These are phyloP conservation scores for Ostrea edulis DNA, from an alignment of 1,140 invertebrate species.

Conservation along the genomic window DNA sequence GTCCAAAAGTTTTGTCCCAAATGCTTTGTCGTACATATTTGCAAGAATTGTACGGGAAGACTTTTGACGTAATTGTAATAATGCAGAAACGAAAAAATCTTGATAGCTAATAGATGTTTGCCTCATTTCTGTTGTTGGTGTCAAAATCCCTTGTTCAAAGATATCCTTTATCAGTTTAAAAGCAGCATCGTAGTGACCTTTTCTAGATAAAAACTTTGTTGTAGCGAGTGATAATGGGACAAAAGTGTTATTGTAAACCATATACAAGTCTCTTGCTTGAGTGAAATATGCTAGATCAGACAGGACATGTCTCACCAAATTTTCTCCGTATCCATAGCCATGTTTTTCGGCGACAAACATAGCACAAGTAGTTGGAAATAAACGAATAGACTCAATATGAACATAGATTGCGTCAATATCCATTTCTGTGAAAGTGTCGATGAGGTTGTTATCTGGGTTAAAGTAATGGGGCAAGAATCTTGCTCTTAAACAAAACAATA, in stretches of 20 bases:
- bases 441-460: slow-evolving; percentile 49
- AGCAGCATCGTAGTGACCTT: neutral
- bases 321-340: neutral
- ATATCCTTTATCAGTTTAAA: neutral
- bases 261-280: neutral
- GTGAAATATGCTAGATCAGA: neutral
- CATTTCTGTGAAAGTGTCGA: neutral
- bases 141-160: neutral
- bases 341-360: slow-evolving; percentile 40
- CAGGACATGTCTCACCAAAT: neutral
- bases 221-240: neutral
- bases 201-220: neutral
- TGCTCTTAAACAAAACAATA: slow-evolving; percentile 23
- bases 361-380: slow-evolving; percentile 41
- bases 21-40: neutral
- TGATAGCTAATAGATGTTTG: neutral
- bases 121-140: neutral
- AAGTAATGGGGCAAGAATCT: slow-evolving; percentile 51
- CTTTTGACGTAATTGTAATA: neutral
- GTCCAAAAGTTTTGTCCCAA: neutral
- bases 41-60: neutral
- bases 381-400: slow-evolving; percentile 24
- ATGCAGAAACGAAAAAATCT: neutral
- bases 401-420: slow-evolving; percentile 5
- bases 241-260: neutral